Conservation (phyloP, 2,797 vertebrate genomes). For the Crax fasciolata region DNA sequence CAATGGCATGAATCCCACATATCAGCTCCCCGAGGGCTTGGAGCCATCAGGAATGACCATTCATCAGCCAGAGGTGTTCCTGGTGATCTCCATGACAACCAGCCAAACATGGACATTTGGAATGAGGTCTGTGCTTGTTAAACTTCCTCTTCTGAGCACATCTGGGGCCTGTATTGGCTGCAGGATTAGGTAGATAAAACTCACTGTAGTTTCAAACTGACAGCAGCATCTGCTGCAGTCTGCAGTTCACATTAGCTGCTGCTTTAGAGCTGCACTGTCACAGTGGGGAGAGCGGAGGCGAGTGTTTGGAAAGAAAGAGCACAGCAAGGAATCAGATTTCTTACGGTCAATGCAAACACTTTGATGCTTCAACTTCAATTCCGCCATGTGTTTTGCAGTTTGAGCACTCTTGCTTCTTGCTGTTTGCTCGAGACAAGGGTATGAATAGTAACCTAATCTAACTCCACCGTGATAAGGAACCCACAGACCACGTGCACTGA, state of each 20-base stretch:
- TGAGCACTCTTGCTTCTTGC: background rate
- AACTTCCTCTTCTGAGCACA: background rate
- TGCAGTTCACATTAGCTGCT: background rate
- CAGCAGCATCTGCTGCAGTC: background rate
- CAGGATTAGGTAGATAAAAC: background rate
- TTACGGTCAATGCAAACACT: background rate
- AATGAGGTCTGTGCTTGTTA: background rate
- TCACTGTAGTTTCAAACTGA: background rate
- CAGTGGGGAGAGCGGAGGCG: background rate
- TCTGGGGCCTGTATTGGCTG: background rate
- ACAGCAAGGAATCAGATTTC: background rate
- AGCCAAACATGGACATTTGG: background rate
- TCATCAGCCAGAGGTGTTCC: background rate
- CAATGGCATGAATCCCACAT: background rate
- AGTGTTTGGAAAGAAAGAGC: background rate
- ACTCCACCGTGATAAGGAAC: fast-evolving
- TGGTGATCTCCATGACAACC: background rate
- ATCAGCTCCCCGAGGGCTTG: background rate
- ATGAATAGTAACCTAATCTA: background rate
- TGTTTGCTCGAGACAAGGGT: background rate
- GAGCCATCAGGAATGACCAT: background rate
- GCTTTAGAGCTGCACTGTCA: background rate
- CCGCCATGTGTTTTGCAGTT: background rate
- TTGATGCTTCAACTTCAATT: background rate
- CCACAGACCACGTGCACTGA: background rate